These are phyloP conservation scores for Scrobipalpa atriplicella DNA, from an alignment of 2,888 invertebrate species.

Conservation along the genomic window DNA sequence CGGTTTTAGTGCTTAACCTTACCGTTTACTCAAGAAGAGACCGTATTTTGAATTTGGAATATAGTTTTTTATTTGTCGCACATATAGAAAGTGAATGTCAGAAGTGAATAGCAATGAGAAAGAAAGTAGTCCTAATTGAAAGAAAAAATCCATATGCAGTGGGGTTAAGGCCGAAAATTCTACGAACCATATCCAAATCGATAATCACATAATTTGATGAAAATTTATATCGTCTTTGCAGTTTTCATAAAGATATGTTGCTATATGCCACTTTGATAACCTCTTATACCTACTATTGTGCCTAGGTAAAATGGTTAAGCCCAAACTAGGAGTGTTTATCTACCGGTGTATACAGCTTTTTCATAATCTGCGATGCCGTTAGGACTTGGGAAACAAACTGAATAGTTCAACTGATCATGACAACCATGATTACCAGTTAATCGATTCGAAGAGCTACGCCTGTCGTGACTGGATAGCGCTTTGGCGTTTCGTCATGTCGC, in stretches of 20 bases:
- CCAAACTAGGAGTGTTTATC: not conserved
- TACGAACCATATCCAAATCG: too few species aligned
- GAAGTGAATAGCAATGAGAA: too few species aligned
- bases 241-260: too few species aligned
- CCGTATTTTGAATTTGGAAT: constrained; percentile 1
- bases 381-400: constrained; percentile 14
- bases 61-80: not conserved
- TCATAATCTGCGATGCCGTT: not conserved
- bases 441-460: constrained; percentile 28
- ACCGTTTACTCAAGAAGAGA: not conserved
- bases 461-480: constrained; percentile 15
- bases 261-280: too few species aligned
- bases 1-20: constrained; percentile 13
- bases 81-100: not conserved
- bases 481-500: constrained; percentile 30
- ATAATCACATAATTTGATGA: too few species aligned
- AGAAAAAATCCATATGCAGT: too few species aligned
- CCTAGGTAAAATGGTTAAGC: too few species aligned
- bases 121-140: too few species aligned
- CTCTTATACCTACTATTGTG: too few species aligned
- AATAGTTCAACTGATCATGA: constrained; percentile 26
- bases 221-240: too few species aligned
- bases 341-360: constrained; percentile 7
- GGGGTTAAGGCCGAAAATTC: too few species aligned
- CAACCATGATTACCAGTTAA: constrained; percentile 29